A percentile compares a stretch with the other conserved stretches of the same genome.
Evolutionary conservation across 92 coral and sea anemone species (phyloP).

Genomic region (Montipora capitata): DNA sequence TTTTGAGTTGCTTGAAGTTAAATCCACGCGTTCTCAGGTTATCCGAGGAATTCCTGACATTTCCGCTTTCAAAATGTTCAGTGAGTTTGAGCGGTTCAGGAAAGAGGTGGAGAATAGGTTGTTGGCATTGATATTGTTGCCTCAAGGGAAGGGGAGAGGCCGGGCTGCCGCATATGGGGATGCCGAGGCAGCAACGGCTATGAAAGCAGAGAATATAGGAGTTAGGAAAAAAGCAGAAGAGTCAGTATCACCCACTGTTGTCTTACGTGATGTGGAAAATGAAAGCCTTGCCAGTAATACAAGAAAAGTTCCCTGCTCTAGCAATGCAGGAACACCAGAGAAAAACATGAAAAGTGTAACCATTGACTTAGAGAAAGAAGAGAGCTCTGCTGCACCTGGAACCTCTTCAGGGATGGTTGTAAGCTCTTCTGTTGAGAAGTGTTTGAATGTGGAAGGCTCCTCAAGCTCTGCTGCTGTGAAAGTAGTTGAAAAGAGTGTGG

Average conservation of each 20-base stretch:
- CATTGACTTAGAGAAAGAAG: neutral
- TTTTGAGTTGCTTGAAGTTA: constrained; percentile 35
- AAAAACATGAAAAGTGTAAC: neutral
- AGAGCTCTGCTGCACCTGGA: neutral
- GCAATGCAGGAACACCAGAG: neutral
- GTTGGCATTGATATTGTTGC: constrained; percentile 11
- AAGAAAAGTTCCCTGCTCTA: neutral
- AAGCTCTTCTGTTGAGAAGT: neutral
- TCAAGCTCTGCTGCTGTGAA: neutral
- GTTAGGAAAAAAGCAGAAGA: neutral
- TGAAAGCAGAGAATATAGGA: neutral
- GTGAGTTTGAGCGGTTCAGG: constrained; percentile 57
- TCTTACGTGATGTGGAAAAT: neutral
- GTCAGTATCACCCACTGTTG: neutral
- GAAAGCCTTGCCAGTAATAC: neutral
- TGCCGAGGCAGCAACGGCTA: neutral
- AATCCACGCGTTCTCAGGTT: constrained; percentile 15
- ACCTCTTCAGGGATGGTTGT: neutral
- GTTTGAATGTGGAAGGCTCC: neutral
- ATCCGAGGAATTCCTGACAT: neutral
- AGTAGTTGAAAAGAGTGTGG: neutral
- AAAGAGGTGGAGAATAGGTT: constrained; percentile 39
- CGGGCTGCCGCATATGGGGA: neutral
- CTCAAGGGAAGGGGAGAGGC: constrained; percentile 10
- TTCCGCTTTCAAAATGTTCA: constrained; percentile 48